phyloP scores from a whole-genome alignment of 1,140 invertebrate genomes.

The Drosophila sproati region DNA sequence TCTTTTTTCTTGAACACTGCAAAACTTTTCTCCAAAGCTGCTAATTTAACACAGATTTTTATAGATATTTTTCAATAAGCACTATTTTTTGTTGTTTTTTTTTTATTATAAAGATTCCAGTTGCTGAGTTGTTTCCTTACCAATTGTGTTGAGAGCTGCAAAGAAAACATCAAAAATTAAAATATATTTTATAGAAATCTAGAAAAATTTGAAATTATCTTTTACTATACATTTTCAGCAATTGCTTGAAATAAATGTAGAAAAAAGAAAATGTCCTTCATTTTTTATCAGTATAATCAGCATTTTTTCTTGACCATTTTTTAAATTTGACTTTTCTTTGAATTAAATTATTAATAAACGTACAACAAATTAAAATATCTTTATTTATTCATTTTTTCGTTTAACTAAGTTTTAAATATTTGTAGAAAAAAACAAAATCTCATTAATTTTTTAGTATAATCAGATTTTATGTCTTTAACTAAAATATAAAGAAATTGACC shows the following conservation, averaged over 20 bases:
- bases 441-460: too few relatives aligned
- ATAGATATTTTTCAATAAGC: slow-evolving; percentile 3
- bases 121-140: slow-evolving; percentile 61
- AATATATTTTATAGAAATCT: slow-evolving; percentile 8
- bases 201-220: neutral
- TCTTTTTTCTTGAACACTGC: slow-evolving; percentile 30
- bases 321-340: too few relatives aligned
- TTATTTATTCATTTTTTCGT: too few relatives aligned
- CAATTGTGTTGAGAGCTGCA: slow-evolving; percentile 64
- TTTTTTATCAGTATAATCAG: too few relatives aligned
- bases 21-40: slow-evolving; percentile 25
- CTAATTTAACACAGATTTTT: slow-evolving; percentile 23
- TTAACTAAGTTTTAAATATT: too few relatives aligned
- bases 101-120: slow-evolving; percentile 22
- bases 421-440: too few relatives aligned
- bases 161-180: slow-evolving; percentile 24
- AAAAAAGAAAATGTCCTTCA: too few relatives aligned
- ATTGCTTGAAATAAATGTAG: neutral
- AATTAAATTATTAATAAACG: too few relatives aligned
- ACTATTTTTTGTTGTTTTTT: slow-evolving; percentile 24
- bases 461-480: too few relatives aligned
- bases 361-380: too few relatives aligned
- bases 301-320: too few relatives aligned
- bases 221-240: neutral
- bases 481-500: too few relatives aligned